phyloP scores from a whole-genome alignment of 2,113 vertebrate species.

The Xenopus tropicalis region UCB_Xtro_10.0 CM004444.2:115720001-115720500 shows the following conservation, averaged over 20 bases:
- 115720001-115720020: constrained; percentile 25
- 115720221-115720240: not conserved
- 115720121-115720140: not conserved
- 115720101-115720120: not conserved
- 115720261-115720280: not conserved
- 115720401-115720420: not conserved
- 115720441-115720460: no score
- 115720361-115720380: constrained; percentile 56
- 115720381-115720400: constrained; percentile 38
- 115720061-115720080: constrained; percentile 14
- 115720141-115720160: not conserved
- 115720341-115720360: constrained; percentile 4
- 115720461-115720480: not conserved
- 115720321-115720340: not conserved
- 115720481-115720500: no score
- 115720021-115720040: constrained; percentile 3
- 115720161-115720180: not conserved
- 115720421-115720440: no score
- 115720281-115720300: not conserved
- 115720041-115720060: not conserved
- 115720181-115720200: not conserved
- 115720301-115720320: not conserved
- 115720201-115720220: not conserved
- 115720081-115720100: not conserved
- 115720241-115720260: not conserved